Conservation (phyloP, 2,797 vertebrate genomes). For the Antrozous pallidus region DNA sequence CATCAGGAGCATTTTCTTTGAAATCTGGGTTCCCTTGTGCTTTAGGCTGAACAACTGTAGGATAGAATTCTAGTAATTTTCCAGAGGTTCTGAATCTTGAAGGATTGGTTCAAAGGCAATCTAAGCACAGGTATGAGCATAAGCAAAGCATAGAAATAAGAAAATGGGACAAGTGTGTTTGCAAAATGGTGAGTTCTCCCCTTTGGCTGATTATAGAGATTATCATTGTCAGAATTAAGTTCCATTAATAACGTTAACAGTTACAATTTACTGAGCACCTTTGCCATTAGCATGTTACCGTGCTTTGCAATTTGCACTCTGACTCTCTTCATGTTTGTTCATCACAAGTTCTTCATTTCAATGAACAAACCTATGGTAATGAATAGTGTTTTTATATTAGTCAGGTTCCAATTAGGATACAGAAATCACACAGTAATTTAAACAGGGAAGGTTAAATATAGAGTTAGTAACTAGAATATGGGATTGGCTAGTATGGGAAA, state of each 20-base stretch:
- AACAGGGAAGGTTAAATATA: neutral
- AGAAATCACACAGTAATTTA: neutral
- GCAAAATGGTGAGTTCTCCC: neutral
- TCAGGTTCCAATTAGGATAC: neutral
- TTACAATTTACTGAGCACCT: neutral
- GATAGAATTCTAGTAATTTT: neutral
- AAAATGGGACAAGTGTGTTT: neutral
- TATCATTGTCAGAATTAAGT: neutral
- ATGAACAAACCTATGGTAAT: neutral
- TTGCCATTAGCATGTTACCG: neutral
- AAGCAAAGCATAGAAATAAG: neutral
- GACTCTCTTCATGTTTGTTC: too few relatives aligned
- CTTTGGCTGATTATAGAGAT: neutral
- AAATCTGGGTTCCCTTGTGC: neutral
- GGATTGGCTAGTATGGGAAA: neutral
- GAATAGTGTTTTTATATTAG: neutral
- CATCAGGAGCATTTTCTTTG: conserved; percentile 13
- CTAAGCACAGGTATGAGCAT: neutral
- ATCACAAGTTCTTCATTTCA: conserved; percentile 25
- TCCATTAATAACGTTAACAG: neutral
- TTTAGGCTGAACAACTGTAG: neutral
- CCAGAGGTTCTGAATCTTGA: neutral
- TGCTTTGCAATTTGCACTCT: neutral
- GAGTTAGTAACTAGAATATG: neutral
- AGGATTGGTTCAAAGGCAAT: neutral